Evolutionary conservation across 2,113 vertebrate species (phyloP), one percentile per base, ranked within the genome.

Genomic region (Sterrhoptilus dennistouni): DNA sequence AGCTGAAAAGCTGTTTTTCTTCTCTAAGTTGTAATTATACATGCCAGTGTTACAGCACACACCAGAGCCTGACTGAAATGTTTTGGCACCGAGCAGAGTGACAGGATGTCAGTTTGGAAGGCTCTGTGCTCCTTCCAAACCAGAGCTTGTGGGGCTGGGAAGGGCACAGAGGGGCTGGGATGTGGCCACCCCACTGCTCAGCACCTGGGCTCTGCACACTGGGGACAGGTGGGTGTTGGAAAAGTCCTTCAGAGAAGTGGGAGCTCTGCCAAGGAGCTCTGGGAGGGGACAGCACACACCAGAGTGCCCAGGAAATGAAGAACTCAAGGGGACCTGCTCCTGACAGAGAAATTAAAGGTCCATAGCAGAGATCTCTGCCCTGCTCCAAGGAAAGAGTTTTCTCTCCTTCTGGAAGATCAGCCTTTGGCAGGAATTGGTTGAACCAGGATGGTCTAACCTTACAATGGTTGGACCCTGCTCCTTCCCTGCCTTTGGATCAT

Each of bases 1-100:
- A 76, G 60, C 52, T 89, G 88, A 93, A 90, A 81, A 93, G 64
- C 81, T 70, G 71, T 54, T 93, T 95, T 92, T 77, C 71, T 93
- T 61, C 64, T 75, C 45, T 6, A 38, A 72, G 81, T 71, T 91
- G 74, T 76, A 90, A 69, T 93, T 93, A 68, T 78, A 29, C 24
- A 23, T 88, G 76, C 70, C 74, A 82, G 23, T 52, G 68, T 77
- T 83, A 33, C 7, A 86, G 93, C 52, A 86, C 69, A 86, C 24
- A 74, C 12, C 71, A 69, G 86, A 89, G 95, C 50, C 83, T 80
- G 64, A 54, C 31, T 83, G 89, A 90, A 90, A 71, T 57, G 75
- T 80, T 91, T 83, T 90, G 90, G 90, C 95, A 90, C 15, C 4
- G 3, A 25, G 65, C 2, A 3, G 17, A 60, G 78, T 24, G 66